Conservation (phyloP, 2,797 vertebrate genomes). For the Fringilla coelebs region DNA sequence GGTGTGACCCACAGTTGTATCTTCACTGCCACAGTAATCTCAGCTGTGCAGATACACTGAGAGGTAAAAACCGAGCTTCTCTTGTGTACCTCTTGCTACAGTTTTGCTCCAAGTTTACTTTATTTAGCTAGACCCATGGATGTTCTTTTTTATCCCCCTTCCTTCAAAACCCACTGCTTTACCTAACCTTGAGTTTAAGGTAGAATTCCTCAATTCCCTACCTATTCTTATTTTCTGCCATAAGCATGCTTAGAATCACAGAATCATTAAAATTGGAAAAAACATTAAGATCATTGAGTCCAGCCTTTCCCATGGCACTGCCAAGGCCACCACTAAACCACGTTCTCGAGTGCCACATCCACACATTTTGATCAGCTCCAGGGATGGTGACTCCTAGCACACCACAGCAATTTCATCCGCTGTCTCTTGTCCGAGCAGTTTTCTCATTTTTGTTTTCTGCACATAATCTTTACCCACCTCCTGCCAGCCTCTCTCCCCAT, state of each 20-base stretch:
- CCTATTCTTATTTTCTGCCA: background rate
- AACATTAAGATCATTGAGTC: accelerated
- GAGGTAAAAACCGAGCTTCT: background rate
- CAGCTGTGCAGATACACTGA: background rate
- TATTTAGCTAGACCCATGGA: background rate
- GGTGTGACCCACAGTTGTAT: background rate
- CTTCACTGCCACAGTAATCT: background rate
- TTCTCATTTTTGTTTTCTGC: background rate
- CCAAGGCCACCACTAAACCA: background rate
- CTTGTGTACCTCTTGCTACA: background rate
- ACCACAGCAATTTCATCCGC: background rate
- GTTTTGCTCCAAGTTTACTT: background rate
- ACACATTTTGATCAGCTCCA: background rate
- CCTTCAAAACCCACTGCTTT: background rate
- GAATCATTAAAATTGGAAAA: background rate
- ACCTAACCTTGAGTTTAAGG: background rate
- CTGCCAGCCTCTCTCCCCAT: background rate
- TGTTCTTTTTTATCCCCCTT: accelerated
- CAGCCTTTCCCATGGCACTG: background rate
- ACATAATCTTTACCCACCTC: too few relatives aligned
- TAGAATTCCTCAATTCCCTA: background rate
- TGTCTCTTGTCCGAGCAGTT: background rate
- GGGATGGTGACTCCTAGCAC: background rate
- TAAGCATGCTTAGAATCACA: background rate
- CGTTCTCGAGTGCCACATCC: background rate